Evolutionary conservation across 2,888 invertebrate species (phyloP).

Genomic region (Arge pagana): DNA sequence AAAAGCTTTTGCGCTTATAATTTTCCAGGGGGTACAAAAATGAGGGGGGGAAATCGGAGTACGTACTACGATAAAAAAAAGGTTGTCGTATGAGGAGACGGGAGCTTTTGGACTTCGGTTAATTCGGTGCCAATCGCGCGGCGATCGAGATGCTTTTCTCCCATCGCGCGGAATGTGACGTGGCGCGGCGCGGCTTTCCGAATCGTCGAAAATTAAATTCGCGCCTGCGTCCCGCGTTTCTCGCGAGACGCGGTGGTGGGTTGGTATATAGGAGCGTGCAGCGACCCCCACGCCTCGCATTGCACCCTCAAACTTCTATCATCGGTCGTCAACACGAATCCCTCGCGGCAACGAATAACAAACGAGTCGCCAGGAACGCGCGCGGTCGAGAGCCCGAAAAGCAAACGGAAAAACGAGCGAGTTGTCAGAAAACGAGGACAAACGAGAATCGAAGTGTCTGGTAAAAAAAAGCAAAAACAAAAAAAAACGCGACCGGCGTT

Average conservation of each 20-base stretch:
- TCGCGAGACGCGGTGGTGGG: constrained; percentile 19
- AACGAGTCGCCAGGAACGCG: constrained; percentile 15
- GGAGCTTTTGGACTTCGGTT: too few species aligned
- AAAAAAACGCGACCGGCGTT: background rate
- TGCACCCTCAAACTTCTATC: constrained; percentile 33
- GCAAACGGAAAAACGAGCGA: background rate
- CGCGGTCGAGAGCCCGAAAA: background rate
- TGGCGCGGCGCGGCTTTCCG: too few species aligned
- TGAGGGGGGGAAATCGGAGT: too few species aligned
- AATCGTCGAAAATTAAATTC: constrained; percentile 19
- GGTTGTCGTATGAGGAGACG: too few species aligned
- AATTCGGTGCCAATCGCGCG: too few species aligned
- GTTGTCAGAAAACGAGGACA: background rate
- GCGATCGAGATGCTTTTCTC: too few species aligned
- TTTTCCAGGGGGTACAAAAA: too few species aligned
- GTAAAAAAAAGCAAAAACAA: background rate
- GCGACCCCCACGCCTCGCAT: constrained; percentile 35
- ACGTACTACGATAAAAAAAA: too few species aligned
- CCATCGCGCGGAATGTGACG: too few species aligned
- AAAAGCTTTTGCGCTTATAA: too few species aligned
- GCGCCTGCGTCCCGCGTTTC: constrained; percentile 16
- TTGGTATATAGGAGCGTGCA: constrained; percentile 36
- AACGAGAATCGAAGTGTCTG: background rate
- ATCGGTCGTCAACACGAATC: constrained; percentile 24
- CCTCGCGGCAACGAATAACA: background rate